Evolutionary conservation across 2,888 invertebrate species (phyloP).

Genomic region (Platycnemis pennipes): DNA sequence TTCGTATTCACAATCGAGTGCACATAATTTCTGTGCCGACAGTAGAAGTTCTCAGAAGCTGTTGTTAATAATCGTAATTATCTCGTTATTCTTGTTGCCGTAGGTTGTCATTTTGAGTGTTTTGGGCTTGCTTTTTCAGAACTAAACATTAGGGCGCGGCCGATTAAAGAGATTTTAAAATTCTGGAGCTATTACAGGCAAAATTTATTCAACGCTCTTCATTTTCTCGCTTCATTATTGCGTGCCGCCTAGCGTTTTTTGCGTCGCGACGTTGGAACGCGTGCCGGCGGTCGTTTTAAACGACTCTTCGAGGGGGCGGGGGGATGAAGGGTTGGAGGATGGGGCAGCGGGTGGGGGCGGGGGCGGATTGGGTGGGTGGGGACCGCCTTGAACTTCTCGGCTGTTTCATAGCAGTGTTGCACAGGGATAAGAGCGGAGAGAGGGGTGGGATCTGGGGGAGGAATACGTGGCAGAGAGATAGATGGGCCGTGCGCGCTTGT

Average conservation of each 20-base stretch:
- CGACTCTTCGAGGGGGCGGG: neutral
- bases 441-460: neutral
- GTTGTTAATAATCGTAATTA: too few species aligned
- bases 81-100: too few species aligned
- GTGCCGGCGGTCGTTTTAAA: neutral
- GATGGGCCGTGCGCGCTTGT: too few species aligned
- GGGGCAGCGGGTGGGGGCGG: neutral
- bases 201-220: neutral
- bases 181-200: neutral
- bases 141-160: too few species aligned
- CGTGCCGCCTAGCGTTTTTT: neutral
- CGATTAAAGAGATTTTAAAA: too few species aligned
- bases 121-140: too few species aligned
- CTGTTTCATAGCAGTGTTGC: neutral
- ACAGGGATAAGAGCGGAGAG: neutral
- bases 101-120: too few species aligned
- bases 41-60: too few species aligned
- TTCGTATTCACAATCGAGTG: too few species aligned
- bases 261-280: neutral
- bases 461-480: neutral
- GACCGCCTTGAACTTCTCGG: conserved; percentile 9
- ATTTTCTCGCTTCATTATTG: neutral
- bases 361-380: neutral
- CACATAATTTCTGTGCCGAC: too few species aligned
- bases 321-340: neutral